These are phyloP conservation scores for Nowickia ferox DNA, from an alignment of 2,888 invertebrate species.

Conservation along the genomic window DNA sequence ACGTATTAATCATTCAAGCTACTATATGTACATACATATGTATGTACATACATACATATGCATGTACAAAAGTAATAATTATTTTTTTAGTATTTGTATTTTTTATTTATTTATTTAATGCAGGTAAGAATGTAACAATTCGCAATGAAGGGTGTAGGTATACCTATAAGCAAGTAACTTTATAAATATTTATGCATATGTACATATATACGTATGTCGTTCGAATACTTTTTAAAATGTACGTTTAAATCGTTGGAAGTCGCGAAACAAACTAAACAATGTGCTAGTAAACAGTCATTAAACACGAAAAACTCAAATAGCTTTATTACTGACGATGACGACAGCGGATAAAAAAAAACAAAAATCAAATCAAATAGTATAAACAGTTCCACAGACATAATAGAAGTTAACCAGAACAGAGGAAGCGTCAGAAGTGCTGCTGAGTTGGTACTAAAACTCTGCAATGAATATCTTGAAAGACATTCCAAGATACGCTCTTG, in stretches of 20 bases:
- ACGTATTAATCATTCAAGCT: neutral
- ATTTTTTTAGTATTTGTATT: conserved; percentile 20
- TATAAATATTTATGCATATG: neutral
- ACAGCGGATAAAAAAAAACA: conserved; percentile 42
- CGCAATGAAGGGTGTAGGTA: neutral
- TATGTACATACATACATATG: neutral
- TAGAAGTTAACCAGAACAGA: no score
- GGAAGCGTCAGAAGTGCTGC: no score
- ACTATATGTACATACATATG: neutral
- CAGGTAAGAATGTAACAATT: no score
- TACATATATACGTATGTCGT: neutral
- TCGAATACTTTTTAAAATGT: conserved; percentile 28
- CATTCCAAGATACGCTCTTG: no score
- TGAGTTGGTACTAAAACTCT: no score
- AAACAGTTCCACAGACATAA: no score
- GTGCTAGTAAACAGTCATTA: conserved; percentile 67
- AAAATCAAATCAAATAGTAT: conserved; percentile 32
- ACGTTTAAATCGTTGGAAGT: conserved; percentile 77
- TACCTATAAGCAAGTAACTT: conserved; percentile 14
- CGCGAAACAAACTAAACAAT: conserved; percentile 78
- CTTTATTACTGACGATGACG: conserved; percentile 46
- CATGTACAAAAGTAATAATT: neutral
- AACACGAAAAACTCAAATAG: conserved; percentile 54
- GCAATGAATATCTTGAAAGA: no score
- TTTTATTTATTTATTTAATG: conserved; percentile 8